phyloP scores from a whole-genome alignment of 2,888 invertebrate genomes.

The Hymenopus coronatus region DNA sequence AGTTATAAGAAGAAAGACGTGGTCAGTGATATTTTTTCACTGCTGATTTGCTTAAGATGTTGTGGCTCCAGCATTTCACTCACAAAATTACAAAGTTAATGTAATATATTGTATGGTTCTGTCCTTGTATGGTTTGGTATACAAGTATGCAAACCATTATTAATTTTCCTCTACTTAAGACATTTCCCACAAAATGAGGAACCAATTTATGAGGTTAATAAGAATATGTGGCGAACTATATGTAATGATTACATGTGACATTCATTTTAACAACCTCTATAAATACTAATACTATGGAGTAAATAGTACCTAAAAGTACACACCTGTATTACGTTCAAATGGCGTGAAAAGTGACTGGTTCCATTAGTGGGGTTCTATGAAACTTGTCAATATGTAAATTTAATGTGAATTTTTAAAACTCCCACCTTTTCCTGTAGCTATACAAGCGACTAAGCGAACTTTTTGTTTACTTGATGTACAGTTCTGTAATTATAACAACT shows the following conservation, averaged over 20 bases:
- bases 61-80: not conserved
- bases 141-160: not conserved
- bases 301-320: not conserved
- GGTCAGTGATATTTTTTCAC: no score
- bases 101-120: not conserved
- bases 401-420: constrained; percentile 29
- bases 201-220: not conserved
- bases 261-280: constrained; percentile 8
- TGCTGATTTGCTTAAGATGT: not conserved
- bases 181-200: not conserved
- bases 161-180: constrained; percentile 3
- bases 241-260: constrained; percentile 5
- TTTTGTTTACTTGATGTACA: constrained; percentile 33
- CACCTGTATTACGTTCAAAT: constrained; percentile 19
- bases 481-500: constrained; percentile 32
- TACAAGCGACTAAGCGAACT: constrained; percentile 29
- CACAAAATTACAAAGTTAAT: not conserved
- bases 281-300: constrained; percentile 7
- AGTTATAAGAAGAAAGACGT: not conserved
- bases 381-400: constrained; percentile 29
- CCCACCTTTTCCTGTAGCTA: constrained; percentile 24
- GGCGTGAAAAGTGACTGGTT: constrained; percentile 11
- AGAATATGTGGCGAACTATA: not conserved
- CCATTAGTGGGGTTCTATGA: constrained; percentile 5
- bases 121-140: not conserved